Evolutionary conservation across 1,140 invertebrate species (phyloP).

Genomic region (Apocrypta bakeri): DNA sequence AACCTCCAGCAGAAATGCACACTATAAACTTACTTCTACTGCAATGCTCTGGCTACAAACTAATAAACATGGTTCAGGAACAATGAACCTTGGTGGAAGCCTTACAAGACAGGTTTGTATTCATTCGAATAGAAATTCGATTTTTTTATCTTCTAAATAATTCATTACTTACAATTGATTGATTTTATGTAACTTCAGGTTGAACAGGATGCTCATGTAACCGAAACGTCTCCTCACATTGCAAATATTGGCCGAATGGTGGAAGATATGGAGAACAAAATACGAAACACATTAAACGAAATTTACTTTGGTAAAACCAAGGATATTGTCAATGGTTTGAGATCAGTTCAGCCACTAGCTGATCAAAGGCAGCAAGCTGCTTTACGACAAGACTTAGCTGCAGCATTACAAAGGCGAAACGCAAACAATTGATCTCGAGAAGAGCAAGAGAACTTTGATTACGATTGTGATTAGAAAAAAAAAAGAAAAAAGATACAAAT

Average conservation of each 20-base stretch:
- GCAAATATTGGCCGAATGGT: conserved; percentile 98
- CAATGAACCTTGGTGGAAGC: conserved; percentile 98
- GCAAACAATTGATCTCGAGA: conserved; percentile 75
- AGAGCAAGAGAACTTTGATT: conserved; percentile 65
- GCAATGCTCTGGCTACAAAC: conserved; percentile 99
- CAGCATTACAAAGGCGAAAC: conserved; percentile 86
- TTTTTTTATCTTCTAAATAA: conserved; percentile 1
- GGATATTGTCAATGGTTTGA: conserved; percentile 98
- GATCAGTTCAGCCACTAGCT: conserved; percentile 89
- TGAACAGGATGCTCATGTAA: conserved; percentile 92
- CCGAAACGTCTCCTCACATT: conserved; percentile 96
- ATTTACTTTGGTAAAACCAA: conserved; percentile 99
- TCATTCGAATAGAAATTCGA: conserved; percentile 22
- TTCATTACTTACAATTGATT: conserved; percentile 9
- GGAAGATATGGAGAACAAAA: conserved; percentile 99
- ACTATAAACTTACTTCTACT: conserved; percentile 99
- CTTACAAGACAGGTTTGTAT: conserved; percentile 91
- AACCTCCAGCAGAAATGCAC: conserved; percentile 92
- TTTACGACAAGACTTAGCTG: conserved; percentile 89
- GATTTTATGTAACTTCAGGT: conserved; percentile 76
- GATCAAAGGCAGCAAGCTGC: conserved; percentile 89
- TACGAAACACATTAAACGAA: conserved; percentile 97
- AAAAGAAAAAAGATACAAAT: conserved; percentile 51
- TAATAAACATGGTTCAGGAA: conserved; percentile 95
- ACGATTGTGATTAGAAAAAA: conserved; percentile 70